Evolutionary conservation across 64 coral and sea anemone genomes (phyloP).

Genomic region (Astreopora myriophthalma): DNA sequence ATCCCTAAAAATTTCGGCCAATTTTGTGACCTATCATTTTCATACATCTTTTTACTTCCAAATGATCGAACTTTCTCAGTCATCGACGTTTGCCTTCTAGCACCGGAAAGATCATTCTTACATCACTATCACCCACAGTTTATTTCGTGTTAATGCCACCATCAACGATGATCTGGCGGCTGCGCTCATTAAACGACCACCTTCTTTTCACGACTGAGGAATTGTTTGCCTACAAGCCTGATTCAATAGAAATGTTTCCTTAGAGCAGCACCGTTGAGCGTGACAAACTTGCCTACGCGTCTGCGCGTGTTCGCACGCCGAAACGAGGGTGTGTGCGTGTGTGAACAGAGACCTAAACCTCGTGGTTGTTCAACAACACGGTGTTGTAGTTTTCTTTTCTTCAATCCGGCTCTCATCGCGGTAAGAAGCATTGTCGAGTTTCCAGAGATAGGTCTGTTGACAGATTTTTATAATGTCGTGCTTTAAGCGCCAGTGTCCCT

Average conservation of each 20-base stretch:
- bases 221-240: neutral
- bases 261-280: neutral
- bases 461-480: slow-evolving; percentile 44
- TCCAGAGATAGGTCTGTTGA: slow-evolving; percentile 35
- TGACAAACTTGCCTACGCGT: neutral
- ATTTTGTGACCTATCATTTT: neutral
- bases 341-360: neutral
- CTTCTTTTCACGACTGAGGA: neutral
- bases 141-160: too few species aligned
- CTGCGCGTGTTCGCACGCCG: neutral
- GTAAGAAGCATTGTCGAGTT: slow-evolving; percentile 1
- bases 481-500: neutral
- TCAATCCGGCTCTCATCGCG: slow-evolving; percentile 6
- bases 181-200: neutral
- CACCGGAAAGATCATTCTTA: too few species aligned
- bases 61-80: too few species aligned
- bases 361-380: neutral
- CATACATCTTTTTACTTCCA: neutral
- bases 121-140: too few species aligned
- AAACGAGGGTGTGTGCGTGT: neutral
- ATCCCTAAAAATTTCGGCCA: neutral
- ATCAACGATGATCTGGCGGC: neutral
- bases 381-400: neutral
- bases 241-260: neutral
- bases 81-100: too few species aligned